Percentiles rank a stretch among this genome's conserved stretches.
phyloP scores from a whole-genome alignment of 2,888 invertebrate species.

The Agrochola lota region DNA sequence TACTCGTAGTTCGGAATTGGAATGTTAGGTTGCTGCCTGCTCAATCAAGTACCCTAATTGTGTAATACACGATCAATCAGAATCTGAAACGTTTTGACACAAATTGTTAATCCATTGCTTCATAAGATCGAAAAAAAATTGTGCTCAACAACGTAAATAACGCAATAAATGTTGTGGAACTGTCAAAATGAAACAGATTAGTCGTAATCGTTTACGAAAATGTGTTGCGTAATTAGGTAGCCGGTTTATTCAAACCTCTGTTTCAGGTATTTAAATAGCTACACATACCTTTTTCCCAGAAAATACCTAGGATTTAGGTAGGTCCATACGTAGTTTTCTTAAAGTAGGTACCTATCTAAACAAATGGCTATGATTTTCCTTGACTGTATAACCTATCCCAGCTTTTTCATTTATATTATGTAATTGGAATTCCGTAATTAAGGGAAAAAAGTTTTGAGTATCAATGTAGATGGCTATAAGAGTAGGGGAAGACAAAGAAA shows the following conservation, averaged over 20 bases:
- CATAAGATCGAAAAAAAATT: too few species aligned
- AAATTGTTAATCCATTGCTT: too few species aligned
- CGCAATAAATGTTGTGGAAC: too few species aligned
- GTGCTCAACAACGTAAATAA: too few species aligned
- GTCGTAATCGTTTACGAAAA: too few species aligned
- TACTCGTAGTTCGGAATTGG: not conserved
- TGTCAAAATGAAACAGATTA: too few species aligned
- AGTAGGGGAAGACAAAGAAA: not conserved
- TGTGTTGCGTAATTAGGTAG: too few species aligned
- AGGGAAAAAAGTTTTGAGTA: not conserved
- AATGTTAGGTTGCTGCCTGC: not conserved
- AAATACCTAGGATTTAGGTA: not conserved
- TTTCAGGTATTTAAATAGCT: not conserved
- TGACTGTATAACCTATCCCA: not conserved
- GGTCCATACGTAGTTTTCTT: too few species aligned
- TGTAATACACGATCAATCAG: too few species aligned
- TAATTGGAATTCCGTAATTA: conserved; percentile 16
- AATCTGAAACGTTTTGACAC: too few species aligned
- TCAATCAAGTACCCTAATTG: too few species aligned
- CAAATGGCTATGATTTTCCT: not conserved
- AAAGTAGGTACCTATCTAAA: not conserved
- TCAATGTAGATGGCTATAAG: not conserved
- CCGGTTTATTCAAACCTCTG: not conserved
- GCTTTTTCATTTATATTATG: not conserved
- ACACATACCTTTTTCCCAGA: not conserved